Evolutionary conservation across 1,140 invertebrate genomes (phyloP).

Genomic region (Calephelis nemesis): DNA sequence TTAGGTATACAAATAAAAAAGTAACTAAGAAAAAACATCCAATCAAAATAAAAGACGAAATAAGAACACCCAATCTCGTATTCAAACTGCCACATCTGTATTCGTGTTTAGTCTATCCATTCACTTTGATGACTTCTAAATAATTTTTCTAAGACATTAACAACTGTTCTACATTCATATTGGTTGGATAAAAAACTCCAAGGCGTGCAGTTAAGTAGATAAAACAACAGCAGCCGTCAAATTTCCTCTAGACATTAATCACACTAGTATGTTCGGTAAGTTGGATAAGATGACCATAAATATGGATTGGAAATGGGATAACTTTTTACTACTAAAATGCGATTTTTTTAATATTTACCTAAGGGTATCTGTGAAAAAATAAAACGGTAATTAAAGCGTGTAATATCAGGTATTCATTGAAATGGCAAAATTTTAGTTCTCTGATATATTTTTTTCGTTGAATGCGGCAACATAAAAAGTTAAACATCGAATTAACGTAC

Average conservation of each 20-base stretch:
- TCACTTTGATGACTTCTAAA: conserved; percentile 44
- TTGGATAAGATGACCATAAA: conserved; percentile 42
- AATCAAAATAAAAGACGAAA: too few species aligned
- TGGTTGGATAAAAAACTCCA: conserved; percentile 60
- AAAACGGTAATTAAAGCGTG: too few species aligned
- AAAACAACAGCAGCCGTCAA: conserved; percentile 76
- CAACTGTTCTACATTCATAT: conserved; percentile 69
- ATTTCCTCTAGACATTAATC: conserved; percentile 76
- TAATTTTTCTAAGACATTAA: conserved; percentile 70
- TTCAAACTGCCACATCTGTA: conserved; percentile 24
- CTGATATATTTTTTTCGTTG: too few species aligned
- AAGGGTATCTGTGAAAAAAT: too few species aligned
- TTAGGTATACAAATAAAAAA: too few species aligned
- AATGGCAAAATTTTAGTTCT: too few species aligned
- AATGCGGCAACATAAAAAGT: too few species aligned
- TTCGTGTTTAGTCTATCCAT: conserved; percentile 25
- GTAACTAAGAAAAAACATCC: too few species aligned
- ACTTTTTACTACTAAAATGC: neutral
- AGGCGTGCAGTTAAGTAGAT: conserved; percentile 76
- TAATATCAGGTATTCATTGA: too few species aligned
- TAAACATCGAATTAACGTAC: too few species aligned
- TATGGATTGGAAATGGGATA: neutral
- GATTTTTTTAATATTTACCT: too few species aligned
- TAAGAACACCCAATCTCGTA: too few species aligned
- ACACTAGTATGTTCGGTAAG: conserved; percentile 69